phyloP scores from a whole-genome alignment of 2,888 invertebrate genomes.

The Plutella xylostella region DNA sequence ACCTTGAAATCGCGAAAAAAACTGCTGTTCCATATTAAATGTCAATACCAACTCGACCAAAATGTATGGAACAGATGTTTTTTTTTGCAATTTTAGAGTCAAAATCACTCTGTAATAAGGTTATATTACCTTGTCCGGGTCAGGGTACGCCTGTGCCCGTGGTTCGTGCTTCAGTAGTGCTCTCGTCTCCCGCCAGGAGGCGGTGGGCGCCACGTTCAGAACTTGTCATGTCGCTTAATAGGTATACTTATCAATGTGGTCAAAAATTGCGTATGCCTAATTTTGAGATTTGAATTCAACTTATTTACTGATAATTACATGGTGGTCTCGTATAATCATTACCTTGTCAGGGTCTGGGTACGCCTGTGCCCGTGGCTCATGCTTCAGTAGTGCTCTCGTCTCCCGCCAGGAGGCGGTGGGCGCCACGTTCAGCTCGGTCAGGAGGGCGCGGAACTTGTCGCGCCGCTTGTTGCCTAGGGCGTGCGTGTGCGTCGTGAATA shows the following conservation, averaged over 20 bases:
- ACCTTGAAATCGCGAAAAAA: too few species aligned
- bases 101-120: too few species aligned
- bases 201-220: slow-evolving; percentile 83
- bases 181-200: slow-evolving; percentile 89
- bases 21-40: too few species aligned
- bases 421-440: slow-evolving; percentile 83
- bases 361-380: slow-evolving; percentile 62
- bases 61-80: too few species aligned
- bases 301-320: too few species aligned
- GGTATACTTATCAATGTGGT: too few species aligned
- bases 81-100: too few species aligned
- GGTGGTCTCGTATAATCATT: too few species aligned
- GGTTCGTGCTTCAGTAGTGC: slow-evolving; percentile 83
- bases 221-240: slow-evolving; percentile 94
- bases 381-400: slow-evolving; percentile 84
- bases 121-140: slow-evolving; percentile 13
- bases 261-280: too few species aligned
- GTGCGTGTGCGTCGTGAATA: slow-evolving; percentile 94
- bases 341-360: slow-evolving; percentile 23
- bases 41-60: too few species aligned
- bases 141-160: slow-evolving; percentile 34
- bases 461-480: slow-evolving; percentile 86
- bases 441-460: slow-evolving; percentile 89
- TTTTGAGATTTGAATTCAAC: too few species aligned
- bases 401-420: slow-evolving; percentile 91